phyloP scores from a whole-genome alignment of 2,113 vertebrate species.

The Tetrao urogallus region DNA sequence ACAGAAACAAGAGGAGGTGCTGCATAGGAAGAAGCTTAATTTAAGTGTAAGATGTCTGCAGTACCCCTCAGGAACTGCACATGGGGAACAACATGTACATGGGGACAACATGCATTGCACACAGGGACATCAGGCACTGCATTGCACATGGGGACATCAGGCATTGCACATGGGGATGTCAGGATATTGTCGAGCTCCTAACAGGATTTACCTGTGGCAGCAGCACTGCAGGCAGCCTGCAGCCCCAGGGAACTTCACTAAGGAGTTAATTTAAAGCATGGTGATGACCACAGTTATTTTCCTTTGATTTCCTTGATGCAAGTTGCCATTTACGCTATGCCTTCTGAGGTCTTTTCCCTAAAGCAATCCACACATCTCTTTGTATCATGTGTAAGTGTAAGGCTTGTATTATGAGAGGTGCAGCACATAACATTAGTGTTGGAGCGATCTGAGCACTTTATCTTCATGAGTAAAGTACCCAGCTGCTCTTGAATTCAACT shows the following conservation, averaged over 20 bases:
- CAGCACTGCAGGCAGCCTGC: not conserved
- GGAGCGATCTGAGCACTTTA: slow-evolving; percentile 55
- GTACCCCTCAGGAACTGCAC: not conserved
- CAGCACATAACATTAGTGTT: slow-evolving; percentile 43
- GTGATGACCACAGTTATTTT: not conserved
- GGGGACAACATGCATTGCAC: not conserved
- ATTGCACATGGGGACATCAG: not conserved
- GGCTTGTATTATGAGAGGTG: slow-evolving; percentile 38
- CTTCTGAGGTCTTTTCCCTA: not conserved
- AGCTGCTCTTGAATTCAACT: slow-evolving; percentile 74
- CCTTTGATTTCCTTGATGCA: slow-evolving; percentile 25
- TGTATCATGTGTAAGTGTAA: not conserved
- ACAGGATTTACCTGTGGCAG: slow-evolving; percentile 21
- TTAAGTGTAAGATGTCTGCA: not conserved
- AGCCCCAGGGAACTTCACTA: not conserved
- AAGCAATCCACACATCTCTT: slow-evolving; percentile 9
- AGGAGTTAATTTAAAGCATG: slow-evolving; percentile 41
- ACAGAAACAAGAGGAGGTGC: not conserved
- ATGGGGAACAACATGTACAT: not conserved
- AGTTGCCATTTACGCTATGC: not conserved
- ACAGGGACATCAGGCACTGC: not conserved
- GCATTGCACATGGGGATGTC: not conserved
- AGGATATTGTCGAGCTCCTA: not conserved
- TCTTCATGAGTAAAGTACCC: slow-evolving; percentile 71
- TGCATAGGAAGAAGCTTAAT: not conserved